phyloP scores from a whole-genome alignment of 2,797 vertebrate genomes.

The Spinibarbus caldwelli region DNA sequence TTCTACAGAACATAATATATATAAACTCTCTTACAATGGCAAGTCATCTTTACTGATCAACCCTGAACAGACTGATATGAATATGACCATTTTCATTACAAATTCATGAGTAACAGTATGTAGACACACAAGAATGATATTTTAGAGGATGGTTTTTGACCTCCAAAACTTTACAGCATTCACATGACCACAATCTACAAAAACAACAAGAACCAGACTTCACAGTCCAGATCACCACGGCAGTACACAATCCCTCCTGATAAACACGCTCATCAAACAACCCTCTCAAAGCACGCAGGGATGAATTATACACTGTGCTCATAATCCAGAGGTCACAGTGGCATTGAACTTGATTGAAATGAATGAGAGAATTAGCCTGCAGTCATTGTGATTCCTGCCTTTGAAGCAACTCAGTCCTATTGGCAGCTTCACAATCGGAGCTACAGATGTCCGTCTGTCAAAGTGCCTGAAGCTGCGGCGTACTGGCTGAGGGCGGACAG shows the following conservation, averaged over 20 bases:
- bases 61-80: background rate
- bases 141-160: too few species aligned
- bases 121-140: background rate
- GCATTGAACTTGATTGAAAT: slow-evolving; percentile 61
- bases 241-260: slow-evolving; percentile 6
- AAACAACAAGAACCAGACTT: slow-evolving; percentile 37
- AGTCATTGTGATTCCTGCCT: slow-evolving; percentile 53
- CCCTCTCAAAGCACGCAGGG: slow-evolving; percentile 37
- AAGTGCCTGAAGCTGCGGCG: slow-evolving; percentile 37
- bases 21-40: background rate
- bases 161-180: background rate
- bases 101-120: background rate
- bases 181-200: slow-evolving; percentile 27
- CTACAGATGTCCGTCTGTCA: slow-evolving; percentile 49
- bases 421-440: slow-evolving; percentile 54
- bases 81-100: background rate
- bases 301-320: slow-evolving; percentile 58
- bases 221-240: slow-evolving; percentile 18
- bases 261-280: slow-evolving; percentile 33
- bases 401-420: slow-evolving; percentile 59
- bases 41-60: background rate
- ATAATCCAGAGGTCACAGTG: slow-evolving; percentile 55
- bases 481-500: slow-evolving; percentile 34
- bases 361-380: slow-evolving; percentile 57
- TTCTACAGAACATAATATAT: too few species aligned